phyloP scores from a whole-genome alignment of 1,140 invertebrate genomes.

The Dendrolimus punctatus region DNA sequence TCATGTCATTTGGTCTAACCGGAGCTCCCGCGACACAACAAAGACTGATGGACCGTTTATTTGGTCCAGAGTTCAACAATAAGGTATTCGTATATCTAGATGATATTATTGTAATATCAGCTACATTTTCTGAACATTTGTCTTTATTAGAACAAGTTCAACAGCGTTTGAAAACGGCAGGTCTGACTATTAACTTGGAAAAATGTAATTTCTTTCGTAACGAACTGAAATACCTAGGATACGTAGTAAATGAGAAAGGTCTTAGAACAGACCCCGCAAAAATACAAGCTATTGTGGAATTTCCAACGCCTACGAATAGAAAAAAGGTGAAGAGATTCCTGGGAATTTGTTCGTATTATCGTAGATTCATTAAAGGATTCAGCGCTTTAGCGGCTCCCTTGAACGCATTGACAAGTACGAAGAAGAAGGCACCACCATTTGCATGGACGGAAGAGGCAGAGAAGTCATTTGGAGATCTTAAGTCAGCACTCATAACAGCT shows the following conservation, averaged over 20 bases:
- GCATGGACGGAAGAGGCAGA: slow-evolving; percentile 22
- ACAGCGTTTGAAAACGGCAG: slow-evolving; percentile 20
- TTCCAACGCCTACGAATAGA: slow-evolving; percentile 40
- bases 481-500: slow-evolving; percentile 30
- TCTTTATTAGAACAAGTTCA: slow-evolving; percentile 23
- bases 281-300: slow-evolving; percentile 47
- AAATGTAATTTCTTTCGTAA: slow-evolving; percentile 23
- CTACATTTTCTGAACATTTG: slow-evolving; percentile 32
- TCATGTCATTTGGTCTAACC: slow-evolving; percentile 18
- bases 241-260: slow-evolving; percentile 36
- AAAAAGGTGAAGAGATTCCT: slow-evolving; percentile 44
- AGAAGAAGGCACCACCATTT: slow-evolving; percentile 21
- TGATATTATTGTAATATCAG: slow-evolving; percentile 35
- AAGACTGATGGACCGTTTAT: slow-evolving; percentile 27
- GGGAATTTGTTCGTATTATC: slow-evolving; percentile 55
- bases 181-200: slow-evolving; percentile 29
- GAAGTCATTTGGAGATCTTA: slow-evolving; percentile 28
- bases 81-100: slow-evolving; percentile 33
- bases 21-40: slow-evolving; percentile 23
- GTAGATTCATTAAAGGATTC: slow-evolving; percentile 55
- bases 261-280: slow-evolving; percentile 53
- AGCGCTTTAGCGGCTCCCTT: slow-evolving; percentile 42
- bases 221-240: slow-evolving; percentile 34
- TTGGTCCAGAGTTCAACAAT: slow-evolving; percentile 19
- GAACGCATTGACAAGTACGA: slow-evolving; percentile 38